Evolutionary conservation across 2,797 vertebrate genomes (phyloP), one percentile per base, ranked within the genome.

Genomic region (Emys orbicularis): DNA sequence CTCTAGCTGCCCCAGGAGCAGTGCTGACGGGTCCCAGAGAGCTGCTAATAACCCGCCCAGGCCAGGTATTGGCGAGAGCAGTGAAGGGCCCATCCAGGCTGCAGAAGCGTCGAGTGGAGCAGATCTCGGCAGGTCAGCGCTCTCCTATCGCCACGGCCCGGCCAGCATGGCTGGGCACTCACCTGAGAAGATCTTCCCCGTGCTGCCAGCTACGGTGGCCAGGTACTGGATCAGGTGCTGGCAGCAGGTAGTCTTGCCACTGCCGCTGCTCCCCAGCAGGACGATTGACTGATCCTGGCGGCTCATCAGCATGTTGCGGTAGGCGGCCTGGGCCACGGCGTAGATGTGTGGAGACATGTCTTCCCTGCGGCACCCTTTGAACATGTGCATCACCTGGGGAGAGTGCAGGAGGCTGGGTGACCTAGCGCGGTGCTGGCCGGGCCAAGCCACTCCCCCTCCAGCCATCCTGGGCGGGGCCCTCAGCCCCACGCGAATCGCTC

Each of bases 311-410:
- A 99, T 99, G 86, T 98, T 98, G 94, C 99, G 98, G 97, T 99
- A 99, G 0, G 99, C 99, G 0, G 98, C 98, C 96, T 99, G 99
- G 10, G 99, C 99, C 97, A 99, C 99, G 0, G 99, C 98, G 2
- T 99, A 99, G 96, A 99, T 98, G 94, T 99, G 99, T 6, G 99
- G 99, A 11, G 99, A 99, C 0, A 98, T 98, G 98, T 99, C 99
- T 83, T 99, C 99, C 29, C 99, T 98, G 53, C 99, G 98, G 93
- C 99, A 99, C 47, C 99, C 99, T 97, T 99, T 99, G 97, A 99
- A 99, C 99, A 99, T 99, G 98, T 99, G 99, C 99, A 99, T 99
- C 96, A 99, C 99, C 99, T 99, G 96, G n/a, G 86, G 29, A 1
- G 18, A 49, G 85, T 27, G 10, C 6, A 16, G 9, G 6, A 3